Base-by-base conservation (phyloP, 2,888 invertebrate genomes). In the Dyspetes luteomarginatus region DNA sequence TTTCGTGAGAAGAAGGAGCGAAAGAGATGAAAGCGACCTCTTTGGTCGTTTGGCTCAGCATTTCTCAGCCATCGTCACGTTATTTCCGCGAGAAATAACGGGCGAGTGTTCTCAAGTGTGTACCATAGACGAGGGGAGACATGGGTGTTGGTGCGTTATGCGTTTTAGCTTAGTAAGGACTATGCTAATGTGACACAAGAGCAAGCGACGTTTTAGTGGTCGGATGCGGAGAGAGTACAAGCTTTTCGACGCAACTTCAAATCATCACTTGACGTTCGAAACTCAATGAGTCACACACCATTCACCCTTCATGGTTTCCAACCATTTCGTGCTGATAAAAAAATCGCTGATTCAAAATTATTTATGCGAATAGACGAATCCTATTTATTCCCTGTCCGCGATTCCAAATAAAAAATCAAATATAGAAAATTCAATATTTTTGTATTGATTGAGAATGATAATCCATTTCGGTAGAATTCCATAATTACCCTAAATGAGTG, bases 11-110 rank as follows among this genome's bases (percentile, higher is more conserved):
- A 9, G 36, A 60, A 15, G 26, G 1, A n/a, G n/a, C n/a, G n/a
- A n/a, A n/a, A n/a, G n/a, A n/a, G n/a, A n/a, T n/a, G n/a, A 52
- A 26, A 58, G 22, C n/a, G 7, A 50, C 65, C 65, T 56, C 41
- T 22, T 26, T 22, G 62, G 30, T 60, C 60, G 43, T 67, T 56
- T 45, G 74, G 80, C 85, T 88, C 85, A 87, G 85, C 85, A 75
- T 83, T 87, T 85, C 56, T 82, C 78, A 78, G 60, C 71, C 41
- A 68, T 82, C 81, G 84, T 81, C 84, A 84, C 84, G 82, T 87
- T 87, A 85, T 86, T 88, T 87, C 83, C 82, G 64, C 77, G 78
- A 64, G 72, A 72, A 65, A 67, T 71, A 72, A 55, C 36, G 56
- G 67, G 67, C 62, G 81, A 60, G 78, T 77, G 77, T 81, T 68